Conservation (phyloP, 2,797 vertebrate genomes). For the Mallotus villosus region DNA sequence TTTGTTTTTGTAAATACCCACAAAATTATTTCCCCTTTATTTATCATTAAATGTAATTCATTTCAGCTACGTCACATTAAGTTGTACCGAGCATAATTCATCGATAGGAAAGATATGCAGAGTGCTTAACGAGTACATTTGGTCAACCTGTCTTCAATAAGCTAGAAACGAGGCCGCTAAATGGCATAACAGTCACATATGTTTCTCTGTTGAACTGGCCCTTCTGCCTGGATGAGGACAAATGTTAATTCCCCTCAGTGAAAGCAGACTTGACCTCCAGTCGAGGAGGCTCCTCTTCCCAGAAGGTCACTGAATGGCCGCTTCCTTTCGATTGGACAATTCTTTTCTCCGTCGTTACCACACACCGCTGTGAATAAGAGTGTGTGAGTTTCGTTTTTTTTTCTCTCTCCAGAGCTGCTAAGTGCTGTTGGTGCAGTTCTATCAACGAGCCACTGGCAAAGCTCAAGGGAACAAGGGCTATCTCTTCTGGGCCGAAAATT, state of each 20-base stretch:
- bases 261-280: slow-evolving; percentile 77
- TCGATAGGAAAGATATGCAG: no score
- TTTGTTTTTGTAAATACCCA: no score
- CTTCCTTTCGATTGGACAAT: slow-evolving; percentile 74
- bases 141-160: no score
- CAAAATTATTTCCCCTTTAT: no score
- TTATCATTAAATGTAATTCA: no score
- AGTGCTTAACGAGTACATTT: no score
- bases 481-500: slow-evolving; percentile 97
- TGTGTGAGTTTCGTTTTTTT: slow-evolving; percentile 29
- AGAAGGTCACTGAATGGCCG: slow-evolving; percentile 79
- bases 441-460: slow-evolving; percentile 81
- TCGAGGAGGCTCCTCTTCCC: slow-evolving; percentile 66
- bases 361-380: slow-evolving; percentile 65
- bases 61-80: no score
- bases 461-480: slow-evolving; percentile 86
- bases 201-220: slow-evolving; percentile 64
- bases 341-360: slow-evolving; percentile 81
- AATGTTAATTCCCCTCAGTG: slow-evolving; percentile 78
- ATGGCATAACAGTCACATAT: slow-evolving; percentile 39
- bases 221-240: slow-evolving; percentile 74
- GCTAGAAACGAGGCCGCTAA: neutral
- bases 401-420: slow-evolving; percentile 80
- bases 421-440: slow-evolving; percentile 92
- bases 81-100: no score